These are phyloP conservation scores for Diplodus sargus DNA, from an alignment of 2,797 vertebrate genomes.

Conservation along the genomic window DNA sequence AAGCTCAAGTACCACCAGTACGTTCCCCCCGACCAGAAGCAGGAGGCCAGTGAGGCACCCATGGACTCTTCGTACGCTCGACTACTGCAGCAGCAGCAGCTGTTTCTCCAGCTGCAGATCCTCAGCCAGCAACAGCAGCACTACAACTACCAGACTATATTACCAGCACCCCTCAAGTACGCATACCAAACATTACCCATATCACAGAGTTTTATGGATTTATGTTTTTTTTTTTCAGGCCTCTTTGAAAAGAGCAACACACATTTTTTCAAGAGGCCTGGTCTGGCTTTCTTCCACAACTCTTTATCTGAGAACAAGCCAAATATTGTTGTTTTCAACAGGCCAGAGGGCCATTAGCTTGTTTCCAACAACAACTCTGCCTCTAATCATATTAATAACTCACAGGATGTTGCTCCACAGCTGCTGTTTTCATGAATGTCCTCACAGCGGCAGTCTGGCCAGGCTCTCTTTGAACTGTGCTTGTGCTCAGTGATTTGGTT, in stretches of 20 bases:
- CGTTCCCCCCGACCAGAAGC: conserved; percentile 98
- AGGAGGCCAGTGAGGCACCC: conserved; percentile 90
- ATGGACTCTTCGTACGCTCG: conserved; percentile 98
- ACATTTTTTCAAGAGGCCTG: neutral
- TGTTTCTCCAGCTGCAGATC: conserved; percentile 99
- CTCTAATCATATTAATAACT: conserved; percentile 61
- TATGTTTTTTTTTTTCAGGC: conserved; percentile 6
- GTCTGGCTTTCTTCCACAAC: conserved; percentile 9
- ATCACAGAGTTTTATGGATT: neutral
- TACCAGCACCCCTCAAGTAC: conserved; percentile 97
- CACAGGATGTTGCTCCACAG: conserved; percentile 69
- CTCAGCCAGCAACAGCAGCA: conserved; percentile 97
- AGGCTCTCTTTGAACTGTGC: conserved; percentile 62
- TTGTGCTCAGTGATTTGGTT: conserved; percentile 46
- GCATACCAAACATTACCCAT: conserved; percentile 36
- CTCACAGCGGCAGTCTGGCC: conserved; percentile 11
- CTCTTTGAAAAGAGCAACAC: no score
- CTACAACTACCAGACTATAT: conserved; percentile 99
- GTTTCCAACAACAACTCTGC: conserved; percentile 76
- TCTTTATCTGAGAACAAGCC: conserved; percentile 31
- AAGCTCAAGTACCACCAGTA: conserved; percentile 99
- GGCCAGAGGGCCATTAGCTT: conserved; percentile 52
- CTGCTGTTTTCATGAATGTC: conserved; percentile 63
- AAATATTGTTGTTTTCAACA: conserved; percentile 55
- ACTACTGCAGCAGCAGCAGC: conserved; percentile 97